Evolutionary conservation across 2,888 invertebrate genomes (phyloP).

Genomic region (Leptothorax acervorum): DNA sequence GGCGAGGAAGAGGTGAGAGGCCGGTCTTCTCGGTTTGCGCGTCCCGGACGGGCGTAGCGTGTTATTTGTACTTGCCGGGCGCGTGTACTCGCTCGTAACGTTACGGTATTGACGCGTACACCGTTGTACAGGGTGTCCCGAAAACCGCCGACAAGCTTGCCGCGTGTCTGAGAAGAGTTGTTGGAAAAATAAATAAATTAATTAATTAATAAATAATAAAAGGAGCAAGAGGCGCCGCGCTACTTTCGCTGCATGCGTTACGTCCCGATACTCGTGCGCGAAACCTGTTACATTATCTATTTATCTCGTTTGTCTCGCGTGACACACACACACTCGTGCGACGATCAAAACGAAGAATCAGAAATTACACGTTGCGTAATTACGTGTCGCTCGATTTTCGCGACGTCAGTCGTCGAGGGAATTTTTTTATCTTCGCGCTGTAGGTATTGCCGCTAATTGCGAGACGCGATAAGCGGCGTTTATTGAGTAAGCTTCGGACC

Average conservation of each 20-base stretch:
- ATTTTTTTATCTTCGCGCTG: neutral
- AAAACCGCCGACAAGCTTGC: neutral
- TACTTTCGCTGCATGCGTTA: conserved; percentile 5
- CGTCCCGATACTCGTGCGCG: neutral
- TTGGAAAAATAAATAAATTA: neutral
- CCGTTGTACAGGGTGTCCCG: conserved; percentile 14
- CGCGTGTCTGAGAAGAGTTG: neutral
- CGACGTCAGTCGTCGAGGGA: neutral
- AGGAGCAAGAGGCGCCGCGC: neutral
- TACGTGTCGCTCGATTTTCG: neutral
- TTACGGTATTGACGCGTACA: conserved; percentile 41
- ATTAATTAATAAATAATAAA: neutral
- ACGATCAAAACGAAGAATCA: neutral
- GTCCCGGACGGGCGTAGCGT: neutral
- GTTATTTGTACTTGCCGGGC: conserved; percentile 18
- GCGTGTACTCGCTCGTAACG: conserved; percentile 37
- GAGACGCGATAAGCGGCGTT: conserved; percentile 4
- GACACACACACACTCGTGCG: no score
- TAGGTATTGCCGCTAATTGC: neutral
- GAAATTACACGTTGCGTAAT: conserved; percentile 4
- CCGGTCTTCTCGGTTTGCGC: conserved; percentile 2
- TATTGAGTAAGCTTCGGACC: neutral
- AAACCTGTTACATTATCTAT: neutral
- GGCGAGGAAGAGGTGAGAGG: conserved; percentile 59
- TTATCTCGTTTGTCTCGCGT: neutral